Base-by-base conservation (phyloP, 2,797 vertebrate genomes). In the Argya squamiceps region DNA sequence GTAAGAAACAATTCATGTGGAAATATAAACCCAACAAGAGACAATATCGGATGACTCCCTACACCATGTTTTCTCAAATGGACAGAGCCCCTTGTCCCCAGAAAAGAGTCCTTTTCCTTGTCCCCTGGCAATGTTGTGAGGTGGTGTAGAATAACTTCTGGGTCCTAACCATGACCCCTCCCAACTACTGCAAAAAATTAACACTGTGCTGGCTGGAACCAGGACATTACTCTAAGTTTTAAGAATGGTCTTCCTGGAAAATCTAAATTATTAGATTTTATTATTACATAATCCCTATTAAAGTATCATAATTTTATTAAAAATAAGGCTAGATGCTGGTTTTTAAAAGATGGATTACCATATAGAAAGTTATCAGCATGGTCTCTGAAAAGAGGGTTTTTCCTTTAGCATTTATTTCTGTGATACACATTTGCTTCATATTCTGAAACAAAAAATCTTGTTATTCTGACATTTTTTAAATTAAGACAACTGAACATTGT, bases 41-140 rank as follows among this genome's bases (percentile, higher is more conserved):
- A 26, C 15, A 52, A 59, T 52, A 19, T 7, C 0, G 0, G 17
- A 32, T 26, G 30, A 10, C 21, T 52, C 21, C 10, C 11, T 74
- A 44, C 15, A 16, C 21, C 24, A 27, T 7, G 10, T 53, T 74
- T 74, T 67, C 39, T 46, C 7, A 15, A 15, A 10, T 52, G 18
- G 14, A 53, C 6, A 30, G 18, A 46, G 20, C 30, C 17, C 15
- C 8, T 65, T 39, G 29, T 59, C 11, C 9, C 16, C n/a, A 52
- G 24, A 37, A 52, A 5, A 24, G 6, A 37, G 2, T 26, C 14
- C 10, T 37, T 52, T 65, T 59, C 3, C 12, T 14, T 16, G 6
- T 3, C 4, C 3, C 2, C 18, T 4, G 4, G 11, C 29, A 52
- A 24, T 30, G 16, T 26, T 52, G 15, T 49, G 15, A 56, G 32